Evolutionary conservation across 2,113 vertebrate species (phyloP).

Genomic region (rat (Rattus norvegicus)): GRCr8 NC_086026.1:114972501-114973000

Average conservation of each 20-base stretch:
- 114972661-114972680: background rate
- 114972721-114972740: background rate
- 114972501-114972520: background rate
- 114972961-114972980: background rate
- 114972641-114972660: background rate
- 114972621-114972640: background rate
- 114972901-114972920: background rate
- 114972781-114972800: constrained; percentile 22
- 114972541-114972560: background rate
- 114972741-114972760: background rate
- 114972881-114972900: constrained; percentile 23
- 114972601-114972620: background rate
- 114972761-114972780: background rate
- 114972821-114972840: background rate
- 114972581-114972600: background rate
- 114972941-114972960: constrained; percentile 6
- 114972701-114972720: background rate
- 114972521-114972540: background rate
- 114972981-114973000: background rate
- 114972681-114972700: background rate
- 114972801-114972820: background rate
- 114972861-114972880: background rate
- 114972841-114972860: constrained; percentile 27
- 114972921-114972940: background rate
- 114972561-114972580: background rate